Conservation (phyloP, 2,797 vertebrate species). For the Loris lydekkerianus region DNA sequence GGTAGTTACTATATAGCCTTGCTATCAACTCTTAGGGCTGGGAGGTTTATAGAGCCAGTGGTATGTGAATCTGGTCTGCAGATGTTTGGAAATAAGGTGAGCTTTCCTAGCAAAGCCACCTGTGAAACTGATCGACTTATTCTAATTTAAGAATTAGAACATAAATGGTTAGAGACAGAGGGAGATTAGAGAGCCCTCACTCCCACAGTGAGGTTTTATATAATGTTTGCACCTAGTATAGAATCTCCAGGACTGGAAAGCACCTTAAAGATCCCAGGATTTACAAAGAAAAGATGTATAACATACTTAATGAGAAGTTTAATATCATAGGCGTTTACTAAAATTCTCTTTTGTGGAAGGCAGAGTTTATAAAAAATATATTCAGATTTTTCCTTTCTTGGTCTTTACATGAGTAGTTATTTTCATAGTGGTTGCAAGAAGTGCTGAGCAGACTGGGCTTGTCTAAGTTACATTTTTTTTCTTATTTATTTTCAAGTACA, state of each 20-base stretch:
- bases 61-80: not conserved
- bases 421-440: constrained; percentile 44
- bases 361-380: constrained; percentile 38
- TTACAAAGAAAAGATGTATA: not conserved
- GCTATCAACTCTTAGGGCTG: not conserved
- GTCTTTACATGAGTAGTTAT: constrained; percentile 16
- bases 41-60: not conserved
- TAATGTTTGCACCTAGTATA: constrained; percentile 12
- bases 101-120: not conserved
- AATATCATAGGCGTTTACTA: constrained; percentile 17
- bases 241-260: constrained; percentile 5
- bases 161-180: constrained; percentile 38
- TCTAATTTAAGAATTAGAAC: constrained; percentile 39
- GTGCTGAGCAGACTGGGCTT: not conserved
- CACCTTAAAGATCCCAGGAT: not conserved
- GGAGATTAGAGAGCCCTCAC: not conserved
- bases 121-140: constrained; percentile 22
- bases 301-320: constrained; percentile 1
- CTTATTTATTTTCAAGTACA: constrained; percentile 65
- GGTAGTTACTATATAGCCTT: not conserved
- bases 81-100: constrained; percentile 24
- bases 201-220: not conserved
- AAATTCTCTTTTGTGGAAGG: not conserved
- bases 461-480: constrained; percentile 32
- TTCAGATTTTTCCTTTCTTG: not conserved